Evolutionary conservation across 2,888 invertebrate species (phyloP).

Genomic region (Drosophila mayaguana): DNA sequence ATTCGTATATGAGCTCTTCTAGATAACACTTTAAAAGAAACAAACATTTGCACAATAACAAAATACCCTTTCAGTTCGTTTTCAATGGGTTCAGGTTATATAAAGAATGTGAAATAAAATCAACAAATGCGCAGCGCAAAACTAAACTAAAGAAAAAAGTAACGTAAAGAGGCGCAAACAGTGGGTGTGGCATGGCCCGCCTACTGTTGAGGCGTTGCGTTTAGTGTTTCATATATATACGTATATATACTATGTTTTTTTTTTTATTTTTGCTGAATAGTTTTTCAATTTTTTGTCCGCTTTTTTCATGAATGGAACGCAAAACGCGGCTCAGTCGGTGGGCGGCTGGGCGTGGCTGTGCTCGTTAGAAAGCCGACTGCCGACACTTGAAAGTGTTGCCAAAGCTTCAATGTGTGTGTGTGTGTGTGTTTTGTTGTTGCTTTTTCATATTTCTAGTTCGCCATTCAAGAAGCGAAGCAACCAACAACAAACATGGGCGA

Average conservation of each 20-base stretch:
- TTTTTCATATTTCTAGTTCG: slow-evolving; percentile 48
- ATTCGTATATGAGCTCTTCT: background rate
- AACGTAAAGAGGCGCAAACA: background rate
- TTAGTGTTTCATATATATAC: slow-evolving; percentile 31
- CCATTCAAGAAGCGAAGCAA: slow-evolving; percentile 35
- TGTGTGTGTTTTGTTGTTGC: slow-evolving; percentile 11
- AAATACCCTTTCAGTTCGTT: background rate
- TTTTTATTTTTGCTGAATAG: slow-evolving; percentile 49
- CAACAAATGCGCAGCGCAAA: slow-evolving; percentile 57
- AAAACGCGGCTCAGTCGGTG: slow-evolving; percentile 29
- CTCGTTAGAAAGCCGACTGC: slow-evolving; percentile 59
- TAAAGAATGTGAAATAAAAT: slow-evolving; percentile 40
- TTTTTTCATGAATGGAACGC: slow-evolving; percentile 51
- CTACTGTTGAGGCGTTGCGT: slow-evolving; percentile 49
- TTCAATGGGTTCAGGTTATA: slow-evolving; percentile 5
- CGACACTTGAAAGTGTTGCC: slow-evolving; percentile 71
- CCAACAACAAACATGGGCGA: slow-evolving; percentile 56
- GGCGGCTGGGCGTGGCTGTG: slow-evolving; percentile 22
- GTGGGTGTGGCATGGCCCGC: background rate
- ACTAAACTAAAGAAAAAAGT: slow-evolving; percentile 38
- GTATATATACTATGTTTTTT: background rate
- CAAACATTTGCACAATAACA: slow-evolving; percentile 2
- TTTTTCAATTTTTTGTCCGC: slow-evolving; percentile 37
- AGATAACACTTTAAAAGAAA: background rate
- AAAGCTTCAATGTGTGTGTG: slow-evolving; percentile 20